Evolutionary conservation across 1,140 invertebrate species (phyloP), one percentile per base, ranked within the genome.

Genomic region (Adelges cooleyi): DNA sequence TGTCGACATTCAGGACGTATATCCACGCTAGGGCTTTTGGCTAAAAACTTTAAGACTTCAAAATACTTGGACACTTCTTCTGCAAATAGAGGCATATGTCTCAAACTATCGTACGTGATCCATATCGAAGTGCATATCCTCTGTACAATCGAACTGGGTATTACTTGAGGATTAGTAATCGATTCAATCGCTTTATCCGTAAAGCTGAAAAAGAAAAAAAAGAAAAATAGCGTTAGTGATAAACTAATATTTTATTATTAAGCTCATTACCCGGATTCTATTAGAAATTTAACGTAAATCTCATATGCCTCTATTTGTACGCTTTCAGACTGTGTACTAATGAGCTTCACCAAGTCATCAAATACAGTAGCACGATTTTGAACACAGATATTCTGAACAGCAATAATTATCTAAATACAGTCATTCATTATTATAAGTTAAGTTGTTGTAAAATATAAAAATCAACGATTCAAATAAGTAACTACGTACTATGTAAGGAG

Each of bases 401-500:
- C 42, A 48, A 62, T 29, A 29, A 62, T 48, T 15, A 62, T 62
- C 56, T 62, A 15, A 33, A 29, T n/a, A n/a, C n/a, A n/a, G n/a
- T n/a, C n/a, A n/a, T n/a, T n/a, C n/a, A n/a, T n/a, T n/a, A n/a
- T n/a, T n/a, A n/a, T n/a, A n/a, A n/a, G n/a, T n/a, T n/a, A n/a
- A n/a, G n/a, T n/a, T n/a, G n/a, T n/a, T n/a, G n/a, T 33, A 33
- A 6, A 11, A 11, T 4, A 42, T 48, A 48, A 36, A 40, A 22
- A 40, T 8, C 38, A 15, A 40, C 22, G 23, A 25, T 18, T 23
- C 13, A 48, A 1, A 9, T 33, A 4, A 13, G 42, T 2, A 22
- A 62, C 44, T 48, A 62, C 56, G 22, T 48, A 62, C 56, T 62
- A 62, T 29, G 33, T 42, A 27, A 29, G 56, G 56, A 29, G 56